phyloP scores from a whole-genome alignment of 2,797 vertebrate genomes.

The Peromyscus nudipes region DNA sequence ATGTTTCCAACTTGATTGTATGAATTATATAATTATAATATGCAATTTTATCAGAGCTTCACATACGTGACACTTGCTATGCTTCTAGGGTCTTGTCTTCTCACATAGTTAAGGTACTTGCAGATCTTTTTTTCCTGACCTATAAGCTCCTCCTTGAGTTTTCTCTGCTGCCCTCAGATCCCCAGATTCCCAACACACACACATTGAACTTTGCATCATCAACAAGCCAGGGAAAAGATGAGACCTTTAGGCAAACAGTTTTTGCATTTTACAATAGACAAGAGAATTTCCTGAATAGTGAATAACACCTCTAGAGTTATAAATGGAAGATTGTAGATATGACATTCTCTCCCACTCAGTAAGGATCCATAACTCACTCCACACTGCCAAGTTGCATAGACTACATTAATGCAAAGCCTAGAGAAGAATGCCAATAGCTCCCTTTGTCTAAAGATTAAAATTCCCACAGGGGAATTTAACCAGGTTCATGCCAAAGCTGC shows the following conservation, averaged over 20 bases:
- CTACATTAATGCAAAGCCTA: conserved; percentile 77
- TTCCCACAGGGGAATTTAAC: background rate
- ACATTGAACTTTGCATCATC: background rate
- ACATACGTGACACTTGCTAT: background rate
- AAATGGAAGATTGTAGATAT: conserved; percentile 78
- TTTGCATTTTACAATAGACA: conserved; percentile 73
- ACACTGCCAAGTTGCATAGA: conserved; percentile 58
- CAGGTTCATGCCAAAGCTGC: conserved; percentile 57
- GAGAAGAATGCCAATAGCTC: conserved; percentile 70
- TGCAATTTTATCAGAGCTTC: background rate
- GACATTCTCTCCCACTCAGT: conserved; percentile 72
- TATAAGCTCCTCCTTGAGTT: background rate
- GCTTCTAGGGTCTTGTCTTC: background rate
- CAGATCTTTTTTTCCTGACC: background rate
- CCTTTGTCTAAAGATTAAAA: conserved; percentile 51
- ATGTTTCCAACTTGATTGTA: background rate
- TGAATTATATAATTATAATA: background rate
- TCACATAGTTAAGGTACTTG: background rate
- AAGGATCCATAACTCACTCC: conserved; percentile 81
- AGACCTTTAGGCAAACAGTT: conserved; percentile 7
- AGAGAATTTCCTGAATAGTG: conserved; percentile 78
- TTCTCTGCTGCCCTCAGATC: background rate
- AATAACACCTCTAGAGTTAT: conserved; percentile 76
- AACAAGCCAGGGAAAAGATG: conserved; percentile 65
- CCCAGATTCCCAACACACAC: background rate